These are phyloP conservation scores for Stichodactyla mertensii DNA, from an alignment of 64 coral and sea anemone genomes.

Conservation along the genomic window DNA sequence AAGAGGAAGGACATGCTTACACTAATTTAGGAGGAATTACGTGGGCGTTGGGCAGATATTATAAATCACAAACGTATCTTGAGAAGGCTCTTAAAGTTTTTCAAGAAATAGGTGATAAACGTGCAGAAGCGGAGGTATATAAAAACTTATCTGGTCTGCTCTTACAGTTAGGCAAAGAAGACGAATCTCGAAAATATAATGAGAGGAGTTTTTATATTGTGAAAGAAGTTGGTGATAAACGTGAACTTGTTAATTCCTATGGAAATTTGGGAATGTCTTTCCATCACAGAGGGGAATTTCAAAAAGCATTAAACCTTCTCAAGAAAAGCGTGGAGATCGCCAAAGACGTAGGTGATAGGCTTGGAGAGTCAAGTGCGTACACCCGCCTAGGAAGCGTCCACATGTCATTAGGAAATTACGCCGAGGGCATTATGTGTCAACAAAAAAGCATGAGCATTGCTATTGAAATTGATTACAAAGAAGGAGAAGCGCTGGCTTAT, in stretches of 20 bases:
- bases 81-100: no score
- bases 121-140: no score
- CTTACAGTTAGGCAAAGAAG: no score
- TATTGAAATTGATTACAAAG: background rate
- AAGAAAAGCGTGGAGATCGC: background rate
- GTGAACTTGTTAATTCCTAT: background rate
- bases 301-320: background rate
- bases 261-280: background rate
- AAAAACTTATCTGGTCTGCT: no score
- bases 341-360: background rate
- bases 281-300: background rate
- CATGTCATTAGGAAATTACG: background rate
- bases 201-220: background rate
- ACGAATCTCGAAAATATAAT: background rate
- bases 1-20: no score
- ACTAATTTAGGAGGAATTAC: no score
- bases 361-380: background rate
- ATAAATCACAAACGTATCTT: no score
- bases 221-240: background rate
- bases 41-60: no score
- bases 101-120: no score
- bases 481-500: background rate
- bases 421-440: background rate
- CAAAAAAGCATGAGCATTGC: background rate
- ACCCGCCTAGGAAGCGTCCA: background rate